Conservation (phyloP, 2,888 invertebrate genomes). For the Digitonthophagus gazella region DNA sequence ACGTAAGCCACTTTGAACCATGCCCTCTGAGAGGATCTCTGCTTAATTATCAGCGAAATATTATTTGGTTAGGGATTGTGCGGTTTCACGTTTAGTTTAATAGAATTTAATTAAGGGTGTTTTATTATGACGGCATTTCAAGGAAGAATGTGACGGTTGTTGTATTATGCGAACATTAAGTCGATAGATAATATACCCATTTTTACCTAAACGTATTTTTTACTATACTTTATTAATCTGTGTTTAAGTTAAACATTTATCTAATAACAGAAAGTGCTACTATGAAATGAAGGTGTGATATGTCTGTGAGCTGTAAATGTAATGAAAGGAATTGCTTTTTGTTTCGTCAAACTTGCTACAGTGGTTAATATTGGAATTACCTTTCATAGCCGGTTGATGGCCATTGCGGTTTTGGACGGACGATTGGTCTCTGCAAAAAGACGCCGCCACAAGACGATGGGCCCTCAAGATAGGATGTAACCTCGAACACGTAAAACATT, state of each 20-base stretch:
- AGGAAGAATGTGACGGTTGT: too few relatives aligned
- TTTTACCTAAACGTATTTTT: too few relatives aligned
- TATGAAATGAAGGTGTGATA: neutral
- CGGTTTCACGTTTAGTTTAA: neutral
- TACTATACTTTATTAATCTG: too few relatives aligned
- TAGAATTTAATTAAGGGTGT: neutral
- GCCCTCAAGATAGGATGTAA: neutral
- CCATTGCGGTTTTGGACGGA: neutral
- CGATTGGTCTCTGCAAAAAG: neutral
- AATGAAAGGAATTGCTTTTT: neutral
- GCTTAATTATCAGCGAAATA: neutral
- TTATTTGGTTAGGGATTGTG: neutral
- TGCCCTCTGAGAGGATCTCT: neutral
- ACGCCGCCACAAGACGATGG: neutral
- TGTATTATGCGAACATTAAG: too few relatives aligned
- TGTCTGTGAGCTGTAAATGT: neutral
- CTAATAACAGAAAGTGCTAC: neutral
- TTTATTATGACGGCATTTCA: neutral
- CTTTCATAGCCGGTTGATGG: neutral
- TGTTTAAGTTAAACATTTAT: too few relatives aligned
- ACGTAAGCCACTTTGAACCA: slow-evolving; percentile 16
- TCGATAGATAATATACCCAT: too few relatives aligned
- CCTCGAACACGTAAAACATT: neutral
- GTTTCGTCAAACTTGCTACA: neutral
- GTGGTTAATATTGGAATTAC: neutral